Conservation (phyloP, 2,888 invertebrate species). For the Spodoptera picta region DNA sequence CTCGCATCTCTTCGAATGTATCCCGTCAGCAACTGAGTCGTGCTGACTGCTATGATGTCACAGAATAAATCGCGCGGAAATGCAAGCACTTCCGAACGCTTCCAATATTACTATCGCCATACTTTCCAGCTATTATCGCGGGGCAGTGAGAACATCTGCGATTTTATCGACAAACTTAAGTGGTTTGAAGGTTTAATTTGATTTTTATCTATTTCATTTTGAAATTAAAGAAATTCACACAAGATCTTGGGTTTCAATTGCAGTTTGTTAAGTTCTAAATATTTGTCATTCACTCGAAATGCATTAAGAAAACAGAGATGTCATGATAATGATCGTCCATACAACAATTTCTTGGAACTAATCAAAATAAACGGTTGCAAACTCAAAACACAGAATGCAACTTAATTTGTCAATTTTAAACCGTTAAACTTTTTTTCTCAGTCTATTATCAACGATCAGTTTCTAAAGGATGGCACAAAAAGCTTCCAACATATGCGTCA, state of each 20-base stretch:
- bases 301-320: no score
- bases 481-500: constrained; percentile 75
- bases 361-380: neutral
- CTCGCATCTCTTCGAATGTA: constrained; percentile 57
- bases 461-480: constrained; percentile 70
- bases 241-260: no score
- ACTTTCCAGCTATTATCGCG: constrained; percentile 43
- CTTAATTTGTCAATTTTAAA: constrained; percentile 37
- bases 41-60: constrained; percentile 60
- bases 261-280: no score
- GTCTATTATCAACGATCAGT: constrained; percentile 57
- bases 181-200: no score
- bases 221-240: no score
- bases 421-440: constrained; percentile 49
- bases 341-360: neutral
- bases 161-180: constrained; percentile 17
- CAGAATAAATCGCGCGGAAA: constrained; percentile 58
- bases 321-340: neutral
- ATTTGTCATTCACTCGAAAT: no score
- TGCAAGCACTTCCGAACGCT: constrained; percentile 50
- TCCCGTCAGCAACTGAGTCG: constrained; percentile 62
- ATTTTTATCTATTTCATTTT: no score
- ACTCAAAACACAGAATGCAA: constrained; percentile 5
- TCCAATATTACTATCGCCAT: constrained; percentile 45
- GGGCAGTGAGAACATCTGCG: constrained; percentile 17